A percentile compares a stretch with the other conserved stretches of the same genome.
Evolutionary conservation across 1,140 invertebrate species (phyloP).

Genomic region (Aphis craccivora): DNA sequence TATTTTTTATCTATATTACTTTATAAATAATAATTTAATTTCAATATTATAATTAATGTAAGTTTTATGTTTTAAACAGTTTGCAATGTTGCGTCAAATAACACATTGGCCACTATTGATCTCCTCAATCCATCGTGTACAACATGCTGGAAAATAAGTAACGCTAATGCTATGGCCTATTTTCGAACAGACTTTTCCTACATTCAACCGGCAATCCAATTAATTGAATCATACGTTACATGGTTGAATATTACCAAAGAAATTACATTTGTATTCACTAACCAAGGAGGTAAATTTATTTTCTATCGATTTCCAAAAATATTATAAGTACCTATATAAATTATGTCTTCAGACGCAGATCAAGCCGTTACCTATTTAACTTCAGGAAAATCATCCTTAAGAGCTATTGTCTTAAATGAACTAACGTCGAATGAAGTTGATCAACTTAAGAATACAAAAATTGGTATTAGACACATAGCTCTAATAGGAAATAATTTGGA

Average conservation of each 20-base stretch:
- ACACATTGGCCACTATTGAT: constrained; percentile 23
- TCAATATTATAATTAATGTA: neutral
- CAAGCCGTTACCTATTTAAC: constrained; percentile 22
- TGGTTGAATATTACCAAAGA: constrained; percentile 49
- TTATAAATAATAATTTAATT: neutral
- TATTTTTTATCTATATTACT: neutral
- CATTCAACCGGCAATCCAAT: neutral
- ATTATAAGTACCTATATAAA: neutral
- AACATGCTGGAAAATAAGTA: constrained; percentile 25
- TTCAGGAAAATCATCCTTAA: constrained; percentile 41
- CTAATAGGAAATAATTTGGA: constrained; percentile 12
- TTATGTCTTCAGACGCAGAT: neutral
- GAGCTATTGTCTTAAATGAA: constrained; percentile 7
- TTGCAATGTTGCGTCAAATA: neutral
- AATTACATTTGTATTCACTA: constrained; percentile 56
- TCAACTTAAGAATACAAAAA: constrained; percentile 44
- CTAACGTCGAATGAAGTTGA: constrained; percentile 2
- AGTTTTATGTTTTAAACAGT: neutral
- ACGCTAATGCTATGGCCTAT: constrained; percentile 22
- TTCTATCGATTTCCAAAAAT: neutral
- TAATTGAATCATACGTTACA: constrained; percentile 27
- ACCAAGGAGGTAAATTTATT: constrained; percentile 54
- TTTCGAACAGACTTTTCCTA: constrained; percentile 39
- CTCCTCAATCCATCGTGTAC: neutral
- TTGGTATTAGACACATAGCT: constrained; percentile 32